These are phyloP conservation scores for Clarias macrocephalus DNA, from an alignment of 2,113 vertebrate species.

Conservation along the genomic window DNA sequence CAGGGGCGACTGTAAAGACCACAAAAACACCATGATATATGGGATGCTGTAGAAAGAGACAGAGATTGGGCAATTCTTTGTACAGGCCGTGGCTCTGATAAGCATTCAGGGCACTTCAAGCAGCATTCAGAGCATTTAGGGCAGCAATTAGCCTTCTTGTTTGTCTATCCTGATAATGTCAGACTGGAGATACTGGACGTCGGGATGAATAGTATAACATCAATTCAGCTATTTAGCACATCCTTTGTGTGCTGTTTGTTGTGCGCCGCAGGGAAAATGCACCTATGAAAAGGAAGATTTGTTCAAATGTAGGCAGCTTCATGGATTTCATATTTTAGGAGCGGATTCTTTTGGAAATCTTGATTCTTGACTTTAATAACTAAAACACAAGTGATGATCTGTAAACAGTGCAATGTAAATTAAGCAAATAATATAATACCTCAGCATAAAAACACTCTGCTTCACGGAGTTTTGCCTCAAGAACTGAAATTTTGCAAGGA, in stretches of 20 bases:
- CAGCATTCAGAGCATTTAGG: conserved; percentile 45
- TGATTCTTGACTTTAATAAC: neutral
- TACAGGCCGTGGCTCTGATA: conserved; percentile 45
- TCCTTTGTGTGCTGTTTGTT: neutral
- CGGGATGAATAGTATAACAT: conserved; percentile 10
- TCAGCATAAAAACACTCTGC: too few relatives aligned
- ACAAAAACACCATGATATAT: conserved; percentile 49
- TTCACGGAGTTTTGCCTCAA: too few relatives aligned
- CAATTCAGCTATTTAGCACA: neutral
- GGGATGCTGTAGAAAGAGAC: conserved; percentile 47
- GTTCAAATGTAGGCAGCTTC: neutral
- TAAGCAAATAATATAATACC: neutral
- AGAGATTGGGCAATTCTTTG: conserved; percentile 48
- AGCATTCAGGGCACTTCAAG: conserved; percentile 44
- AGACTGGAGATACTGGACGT: conserved; percentile 40
- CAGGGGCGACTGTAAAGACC: conserved; percentile 13
- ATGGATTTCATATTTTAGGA: neutral
- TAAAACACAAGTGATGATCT: neutral
- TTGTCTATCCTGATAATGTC: conserved; percentile 43
- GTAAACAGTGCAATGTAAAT: neutral
- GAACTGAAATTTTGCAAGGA: too few relatives aligned
- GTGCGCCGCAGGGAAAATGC: neutral
- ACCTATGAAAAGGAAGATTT: neutral
- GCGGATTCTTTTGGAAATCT: neutral
- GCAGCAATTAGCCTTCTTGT: conserved; percentile 49